phyloP scores from a whole-genome alignment of 2,888 invertebrate species.

The Nysson spinosus region DNA sequence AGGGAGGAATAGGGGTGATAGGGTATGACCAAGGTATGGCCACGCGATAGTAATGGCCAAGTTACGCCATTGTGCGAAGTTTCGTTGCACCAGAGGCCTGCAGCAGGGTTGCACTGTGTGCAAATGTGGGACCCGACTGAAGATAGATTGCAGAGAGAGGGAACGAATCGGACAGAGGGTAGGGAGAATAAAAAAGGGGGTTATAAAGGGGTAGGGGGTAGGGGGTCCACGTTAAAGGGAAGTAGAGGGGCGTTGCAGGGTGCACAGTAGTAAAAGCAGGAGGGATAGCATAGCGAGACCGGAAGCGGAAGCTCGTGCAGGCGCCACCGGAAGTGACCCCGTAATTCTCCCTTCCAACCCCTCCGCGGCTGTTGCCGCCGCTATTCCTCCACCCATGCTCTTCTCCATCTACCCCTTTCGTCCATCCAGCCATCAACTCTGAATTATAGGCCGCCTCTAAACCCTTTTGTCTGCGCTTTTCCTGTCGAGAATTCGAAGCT shows the following conservation, averaged over 20 bases:
- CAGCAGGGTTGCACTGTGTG: conserved; percentile 23
- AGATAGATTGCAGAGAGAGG: neutral
- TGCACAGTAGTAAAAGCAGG: conserved; percentile 51
- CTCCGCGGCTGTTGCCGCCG: conserved; percentile 28
- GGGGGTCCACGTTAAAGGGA: conserved; percentile 22
- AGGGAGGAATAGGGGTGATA: conserved; percentile 42
- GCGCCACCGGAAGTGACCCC: conserved; percentile 77
- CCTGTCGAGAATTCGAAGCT: conserved; percentile 70
- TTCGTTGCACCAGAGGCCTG: conserved; percentile 59
- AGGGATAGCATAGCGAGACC: conserved; percentile 67
- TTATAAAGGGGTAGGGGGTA: conserved; percentile 14
- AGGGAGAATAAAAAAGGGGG: conserved; percentile 19
- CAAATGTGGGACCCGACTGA: conserved; percentile 22
- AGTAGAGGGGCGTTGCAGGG: too few species aligned
- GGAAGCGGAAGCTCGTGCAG: conserved; percentile 77
- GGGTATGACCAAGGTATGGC: conserved; percentile 44
- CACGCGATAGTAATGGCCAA: conserved; percentile 69
- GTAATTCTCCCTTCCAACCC: conserved; percentile 74
- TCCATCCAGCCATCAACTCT: conserved; percentile 73
- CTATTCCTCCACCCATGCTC: conserved; percentile 30
- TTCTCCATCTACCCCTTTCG: conserved; percentile 37
- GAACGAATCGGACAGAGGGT: neutral
- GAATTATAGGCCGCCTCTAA: conserved; percentile 75
- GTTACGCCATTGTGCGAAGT: conserved; percentile 74
- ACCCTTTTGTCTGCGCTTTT: conserved; percentile 76